These are phyloP conservation scores for Idaea dimidiata DNA, from an alignment of 2,888 invertebrate genomes.

Conservation along the genomic window DNA sequence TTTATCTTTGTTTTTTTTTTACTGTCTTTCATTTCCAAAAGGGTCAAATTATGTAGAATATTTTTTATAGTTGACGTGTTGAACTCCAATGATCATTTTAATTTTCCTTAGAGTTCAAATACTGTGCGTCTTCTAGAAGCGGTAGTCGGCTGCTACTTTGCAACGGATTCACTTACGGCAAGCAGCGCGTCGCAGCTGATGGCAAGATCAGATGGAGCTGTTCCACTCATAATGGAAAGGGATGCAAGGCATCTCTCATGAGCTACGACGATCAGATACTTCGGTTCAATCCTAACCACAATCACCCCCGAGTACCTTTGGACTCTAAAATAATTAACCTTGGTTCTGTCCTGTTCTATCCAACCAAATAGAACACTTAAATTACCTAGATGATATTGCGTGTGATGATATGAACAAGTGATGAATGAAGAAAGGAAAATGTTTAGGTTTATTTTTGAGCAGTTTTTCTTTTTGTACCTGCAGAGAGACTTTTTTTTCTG, in stretches of 20 bases:
- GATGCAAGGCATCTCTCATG: slow-evolving; percentile 12
- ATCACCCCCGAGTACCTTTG: not conserved
- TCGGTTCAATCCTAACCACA: not conserved
- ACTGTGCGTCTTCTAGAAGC: not conserved
- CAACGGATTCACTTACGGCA: slow-evolving; percentile 5
- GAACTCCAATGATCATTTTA: not conserved
- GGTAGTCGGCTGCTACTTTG: not conserved
- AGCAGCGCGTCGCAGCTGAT: not conserved
- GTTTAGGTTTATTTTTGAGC: no score
- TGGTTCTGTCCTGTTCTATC: no score
- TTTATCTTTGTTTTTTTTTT: no score
- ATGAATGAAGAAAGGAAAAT: no score
- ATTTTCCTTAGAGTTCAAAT: not conserved
- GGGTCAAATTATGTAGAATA: no score
- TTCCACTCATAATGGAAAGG: slow-evolving; percentile 8
- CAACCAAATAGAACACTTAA: not conserved
- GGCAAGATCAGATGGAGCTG: slow-evolving; percentile 13
- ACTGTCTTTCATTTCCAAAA: no score
- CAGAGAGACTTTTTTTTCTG: no score
- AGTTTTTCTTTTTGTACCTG: no score
- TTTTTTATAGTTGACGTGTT: no score
- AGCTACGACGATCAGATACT: slow-evolving; percentile 3
- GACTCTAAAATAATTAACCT: not conserved
- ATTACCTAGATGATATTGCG: no score
- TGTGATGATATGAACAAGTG: no score